Evolutionary conservation across 2,113 vertebrate genomes (phyloP), one percentile per base, ranked within the genome.

Genomic region (Lophochroa leadbeateri): DNA sequence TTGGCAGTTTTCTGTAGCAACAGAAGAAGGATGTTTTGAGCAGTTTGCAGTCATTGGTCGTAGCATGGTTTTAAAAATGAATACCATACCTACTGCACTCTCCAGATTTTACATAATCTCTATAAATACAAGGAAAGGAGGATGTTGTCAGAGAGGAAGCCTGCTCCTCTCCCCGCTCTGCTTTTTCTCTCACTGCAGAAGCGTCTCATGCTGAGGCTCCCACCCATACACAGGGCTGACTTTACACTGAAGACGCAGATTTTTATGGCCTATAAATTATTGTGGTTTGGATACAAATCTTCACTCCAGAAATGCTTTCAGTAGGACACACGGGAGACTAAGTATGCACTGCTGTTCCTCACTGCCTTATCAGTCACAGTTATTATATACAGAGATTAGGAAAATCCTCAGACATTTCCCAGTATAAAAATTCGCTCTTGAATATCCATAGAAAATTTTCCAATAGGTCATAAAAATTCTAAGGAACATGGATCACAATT

Each of bases 231-330:
- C 77, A 89, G 41, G 41, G 69, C 50, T 86, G 46, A 52, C 41
- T 93, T 79, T 20, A 41, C 6, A 61, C 11, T 17, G 60, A 67
- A 81, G 71, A 58, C 37, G 88, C 31, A 33, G 80, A 90, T 91
- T 58, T 94, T 90, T 87, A 84, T 82, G 83, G 61, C n/a, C 63
- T 72, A 46, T 76, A 94, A 87, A 92, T 94, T 60, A 76, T 16
- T 82, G 83, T 82, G 60, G 60, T 83, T 90, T 78, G 77, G 55
- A 84, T 44, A 67, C n/a, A 79, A 35, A 84, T 71, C 46, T 90
- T 78, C 24, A 49, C 37, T 82, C 58, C 39, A 55, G 79, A 55
- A 11, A 0, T 49, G 60, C 68, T 80, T 90, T 61, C 75, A 83
- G 84, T 31, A 85, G 67, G 58, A 74, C 53, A n/a, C 27, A 27